Conservation (phyloP, 2,888 invertebrate species). For the Apamea epomidion region DNA sequence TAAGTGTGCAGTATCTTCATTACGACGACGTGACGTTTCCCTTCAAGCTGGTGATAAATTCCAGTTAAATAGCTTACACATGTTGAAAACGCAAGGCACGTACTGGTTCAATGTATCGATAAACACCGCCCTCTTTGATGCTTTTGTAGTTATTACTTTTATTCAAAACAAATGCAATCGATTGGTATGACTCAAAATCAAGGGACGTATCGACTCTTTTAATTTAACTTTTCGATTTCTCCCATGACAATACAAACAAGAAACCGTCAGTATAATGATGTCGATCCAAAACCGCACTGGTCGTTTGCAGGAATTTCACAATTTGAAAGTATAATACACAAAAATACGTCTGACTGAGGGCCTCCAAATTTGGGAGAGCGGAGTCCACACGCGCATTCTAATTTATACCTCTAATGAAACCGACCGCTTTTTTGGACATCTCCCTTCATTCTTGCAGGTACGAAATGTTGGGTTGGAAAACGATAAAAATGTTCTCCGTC, state of each 20-base stretch:
- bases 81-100: slow-evolving; percentile 57
- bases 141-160: slow-evolving; percentile 51
- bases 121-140: slow-evolving; percentile 36
- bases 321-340: slow-evolving; percentile 88
- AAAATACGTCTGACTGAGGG: slow-evolving; percentile 74
- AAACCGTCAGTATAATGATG: slow-evolving; percentile 80
- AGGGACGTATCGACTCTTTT: slow-evolving; percentile 44
- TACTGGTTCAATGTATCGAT: slow-evolving; percentile 57
- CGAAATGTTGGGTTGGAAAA: slow-evolving; percentile 73
- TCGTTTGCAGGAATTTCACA: slow-evolving; percentile 75
- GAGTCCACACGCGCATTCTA: slow-evolving; percentile 82
- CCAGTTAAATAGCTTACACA: slow-evolving; percentile 60
- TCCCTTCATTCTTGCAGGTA: slow-evolving; percentile 81
- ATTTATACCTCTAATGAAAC: slow-evolving; percentile 87
- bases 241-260: slow-evolving; percentile 66
- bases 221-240: slow-evolving; percentile 59
- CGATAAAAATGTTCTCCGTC: slow-evolving; percentile 82
- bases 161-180: slow-evolving; percentile 57
- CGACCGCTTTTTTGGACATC: slow-evolving; percentile 76
- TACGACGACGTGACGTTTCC: slow-evolving; percentile 52
- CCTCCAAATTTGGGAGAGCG: slow-evolving; percentile 76
- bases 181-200: slow-evolving; percentile 28
- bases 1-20: slow-evolving; percentile 57
- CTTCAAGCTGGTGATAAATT: slow-evolving; percentile 61
- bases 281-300: slow-evolving; percentile 75